A percentile compares a stretch with the other conserved stretches of the same genome.
phyloP scores from a whole-genome alignment of 2,113 vertebrate genomes.

The Brachypteracias leptosomus region DNA sequence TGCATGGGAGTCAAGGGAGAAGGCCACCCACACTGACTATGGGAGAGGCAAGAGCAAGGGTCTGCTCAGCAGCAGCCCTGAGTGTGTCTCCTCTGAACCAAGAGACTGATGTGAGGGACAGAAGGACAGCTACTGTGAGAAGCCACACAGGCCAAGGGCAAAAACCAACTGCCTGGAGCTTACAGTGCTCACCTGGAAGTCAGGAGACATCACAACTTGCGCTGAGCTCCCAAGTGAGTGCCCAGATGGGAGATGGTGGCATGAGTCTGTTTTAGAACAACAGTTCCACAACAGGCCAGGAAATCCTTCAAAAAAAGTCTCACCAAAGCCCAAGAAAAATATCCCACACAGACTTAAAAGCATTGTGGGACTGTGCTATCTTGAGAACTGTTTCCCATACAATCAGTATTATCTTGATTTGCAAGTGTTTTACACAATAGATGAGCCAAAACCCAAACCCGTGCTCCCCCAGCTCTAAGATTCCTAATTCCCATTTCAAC shows the following conservation, averaged over 20 bases:
- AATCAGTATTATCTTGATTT: neutral
- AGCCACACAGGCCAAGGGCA: neutral
- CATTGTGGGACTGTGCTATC: rapidly evolving
- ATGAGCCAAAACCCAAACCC: neutral
- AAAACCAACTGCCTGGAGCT: neutral
- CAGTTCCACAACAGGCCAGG: neutral
- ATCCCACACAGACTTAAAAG: neutral
- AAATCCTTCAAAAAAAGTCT: neutral
- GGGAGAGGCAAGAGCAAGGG: neutral
- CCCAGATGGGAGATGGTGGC: neutral
- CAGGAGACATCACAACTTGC: neutral
- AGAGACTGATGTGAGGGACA: rapidly evolving
- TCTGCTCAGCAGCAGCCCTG: neutral
- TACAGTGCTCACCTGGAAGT: neutral
- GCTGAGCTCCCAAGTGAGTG: neutral
- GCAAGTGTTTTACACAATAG: neutral
- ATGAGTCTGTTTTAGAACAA: neutral
- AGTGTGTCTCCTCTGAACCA: neutral
- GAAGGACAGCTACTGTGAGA: neutral
- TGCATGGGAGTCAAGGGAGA: constrained; percentile 15
- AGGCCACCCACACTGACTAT: neutral
- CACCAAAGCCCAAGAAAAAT: neutral
- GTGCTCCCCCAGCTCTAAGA: neutral
- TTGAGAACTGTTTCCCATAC: neutral
- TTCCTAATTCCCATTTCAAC: neutral